Evolutionary conservation across 2,888 invertebrate genomes (phyloP).

Genomic region (Rhagonycha fulva): DNA sequence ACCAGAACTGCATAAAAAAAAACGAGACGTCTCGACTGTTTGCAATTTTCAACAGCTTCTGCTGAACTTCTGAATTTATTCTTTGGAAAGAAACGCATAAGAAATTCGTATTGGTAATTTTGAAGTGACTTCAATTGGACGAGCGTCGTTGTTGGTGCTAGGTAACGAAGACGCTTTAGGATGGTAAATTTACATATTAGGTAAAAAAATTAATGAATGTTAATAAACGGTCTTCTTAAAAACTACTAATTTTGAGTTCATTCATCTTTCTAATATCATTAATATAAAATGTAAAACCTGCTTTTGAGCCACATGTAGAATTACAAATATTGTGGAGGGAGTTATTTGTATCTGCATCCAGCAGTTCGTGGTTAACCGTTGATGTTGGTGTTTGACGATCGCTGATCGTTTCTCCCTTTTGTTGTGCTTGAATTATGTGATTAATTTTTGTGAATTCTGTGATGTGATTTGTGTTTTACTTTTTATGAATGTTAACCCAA

Average conservation of each 20-base stretch:
- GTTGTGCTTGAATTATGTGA: not conserved
- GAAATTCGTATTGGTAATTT: not conserved
- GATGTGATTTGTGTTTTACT: not conserved
- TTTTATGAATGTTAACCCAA: not conserved
- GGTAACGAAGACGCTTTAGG: not conserved
- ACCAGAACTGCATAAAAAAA: not conserved
- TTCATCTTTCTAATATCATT: constrained; percentile 3
- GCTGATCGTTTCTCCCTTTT: not conserved
- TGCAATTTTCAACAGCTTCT: not conserved
- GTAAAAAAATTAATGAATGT: not conserved
- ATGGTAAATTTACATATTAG: not conserved
- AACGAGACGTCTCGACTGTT: not conserved
- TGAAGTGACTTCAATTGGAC: not conserved
- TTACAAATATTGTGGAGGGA: constrained; percentile 8
- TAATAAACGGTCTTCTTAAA: not conserved
- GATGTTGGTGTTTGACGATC: not conserved
- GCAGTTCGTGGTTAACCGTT: constrained; percentile 12
- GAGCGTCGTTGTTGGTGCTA: not conserved
- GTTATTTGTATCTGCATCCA: constrained; percentile 1
- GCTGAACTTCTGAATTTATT: not conserved
- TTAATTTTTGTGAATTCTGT: not conserved
- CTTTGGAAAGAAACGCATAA: too few species aligned
- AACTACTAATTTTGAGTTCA: constrained; percentile 1
- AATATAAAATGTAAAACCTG: constrained; percentile 2
- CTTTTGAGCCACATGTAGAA: constrained; percentile 10